Evolutionary conservation across 2,888 invertebrate genomes (phyloP).

Genomic region (Limnephilus rhombicus): DNA sequence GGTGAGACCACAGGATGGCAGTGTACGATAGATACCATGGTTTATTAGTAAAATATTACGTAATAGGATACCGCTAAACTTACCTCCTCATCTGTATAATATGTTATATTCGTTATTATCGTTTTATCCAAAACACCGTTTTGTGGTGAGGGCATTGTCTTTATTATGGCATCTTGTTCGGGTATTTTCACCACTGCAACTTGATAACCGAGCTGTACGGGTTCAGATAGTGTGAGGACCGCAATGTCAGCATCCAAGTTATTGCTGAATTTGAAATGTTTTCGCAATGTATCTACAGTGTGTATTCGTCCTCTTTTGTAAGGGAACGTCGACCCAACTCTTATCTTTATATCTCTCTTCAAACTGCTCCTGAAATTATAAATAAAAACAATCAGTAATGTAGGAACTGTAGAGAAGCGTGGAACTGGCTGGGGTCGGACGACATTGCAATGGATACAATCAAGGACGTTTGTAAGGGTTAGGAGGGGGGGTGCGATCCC

Average conservation of each 20-base stretch:
- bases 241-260: neutral
- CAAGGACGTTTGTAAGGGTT: too few relatives aligned
- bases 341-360: neutral
- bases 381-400: too few relatives aligned
- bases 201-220: neutral
- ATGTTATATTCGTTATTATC: neutral
- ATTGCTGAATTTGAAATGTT: neutral
- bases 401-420: too few relatives aligned
- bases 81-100: neutral
- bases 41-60: neutral
- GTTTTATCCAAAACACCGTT: neutral
- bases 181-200: neutral
- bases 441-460: too few relatives aligned
- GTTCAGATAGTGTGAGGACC: neutral
- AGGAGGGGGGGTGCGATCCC: too few relatives aligned
- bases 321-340: neutral
- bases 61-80: neutral
- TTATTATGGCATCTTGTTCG: neutral
- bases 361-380: too few relatives aligned
- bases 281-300: neutral
- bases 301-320: neutral
- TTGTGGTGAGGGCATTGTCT: too few relatives aligned
- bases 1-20: too few relatives aligned
- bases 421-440: too few relatives aligned
- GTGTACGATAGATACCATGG: too few relatives aligned